Base-by-base conservation (phyloP, 2,113 vertebrate genomes). In the Festucalex cinctus region DNA sequence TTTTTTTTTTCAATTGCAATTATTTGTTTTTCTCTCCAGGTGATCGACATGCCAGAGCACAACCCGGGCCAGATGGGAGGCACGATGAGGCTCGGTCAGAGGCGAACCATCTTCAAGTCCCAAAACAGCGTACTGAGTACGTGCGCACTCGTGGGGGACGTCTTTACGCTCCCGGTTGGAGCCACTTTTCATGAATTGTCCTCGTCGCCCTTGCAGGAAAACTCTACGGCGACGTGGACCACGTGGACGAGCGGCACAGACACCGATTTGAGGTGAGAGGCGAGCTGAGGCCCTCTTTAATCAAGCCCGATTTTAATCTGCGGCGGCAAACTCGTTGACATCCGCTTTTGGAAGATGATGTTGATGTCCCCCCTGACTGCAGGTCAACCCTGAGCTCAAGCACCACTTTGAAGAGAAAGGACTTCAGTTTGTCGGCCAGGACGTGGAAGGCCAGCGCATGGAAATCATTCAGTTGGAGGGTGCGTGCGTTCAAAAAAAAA, bases 11-110 rank as follows among this genome's bases (percentile, higher is more conserved):
- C 9, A 8, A 63, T 16, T n/a, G 20, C 20, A 39, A 41, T 43
- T 17, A 9, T 84, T 66, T 71, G 26, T 66, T 10, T 39, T 9
- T 84, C 63, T 63, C 10, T 37, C n/a, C 87, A 99, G 96, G 95
- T 98, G 76, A 94, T 98, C 86, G 97, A 99, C 83, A 98, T 99
- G 96, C 97, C 97, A 0, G 96, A 98, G 78, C 97, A 99, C 83
- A 99, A 98, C 81, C 94, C 94, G 7, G 96, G 95, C 60, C 92
- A 98, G 70, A 96, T 98, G 96, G 97, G 97, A 0, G 96, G 96
- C 32, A 99, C 96, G 53, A 98, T 99, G 97, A 92, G 97, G 78
- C 85, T 99, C 74, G 97, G 97, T 69, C 97, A 95, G 88, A 94
- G 97, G 51, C 92, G 93, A 59, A 99, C 96, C 6, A 88, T 98